phyloP scores from a whole-genome alignment of 2,797 vertebrate species.

The Lepilemur ruficaudatus region DNA sequence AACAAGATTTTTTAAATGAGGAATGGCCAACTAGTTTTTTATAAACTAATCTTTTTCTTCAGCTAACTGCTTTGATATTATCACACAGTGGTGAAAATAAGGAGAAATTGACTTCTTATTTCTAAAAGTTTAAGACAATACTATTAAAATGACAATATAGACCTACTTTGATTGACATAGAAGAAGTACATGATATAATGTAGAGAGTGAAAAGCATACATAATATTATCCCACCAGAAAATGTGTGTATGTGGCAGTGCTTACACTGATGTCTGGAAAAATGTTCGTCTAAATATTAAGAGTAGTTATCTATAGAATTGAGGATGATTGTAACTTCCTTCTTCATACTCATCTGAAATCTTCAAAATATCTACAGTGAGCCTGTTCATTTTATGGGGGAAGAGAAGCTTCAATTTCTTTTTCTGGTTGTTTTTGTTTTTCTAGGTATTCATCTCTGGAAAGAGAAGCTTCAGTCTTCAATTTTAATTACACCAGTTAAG shows the following conservation, averaged over 20 bases:
- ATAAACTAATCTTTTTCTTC: background rate
- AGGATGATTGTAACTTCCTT: background rate
- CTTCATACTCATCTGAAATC: background rate
- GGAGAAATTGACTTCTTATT: background rate
- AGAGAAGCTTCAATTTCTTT: background rate
- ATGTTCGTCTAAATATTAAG: background rate
- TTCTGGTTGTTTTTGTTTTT: no score
- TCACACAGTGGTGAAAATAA: background rate
- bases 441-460: background rate
- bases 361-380: conserved; percentile 5
- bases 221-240: background rate
- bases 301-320: background rate
- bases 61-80: conserved; percentile 1
- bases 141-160: conserved; percentile 5
- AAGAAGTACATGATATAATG: background rate
- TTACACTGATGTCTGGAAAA: background rate
- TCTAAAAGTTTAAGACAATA: conserved; percentile 22
- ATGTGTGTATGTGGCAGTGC: background rate
- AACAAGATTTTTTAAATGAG: background rate
- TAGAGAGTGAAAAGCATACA: background rate
- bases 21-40: background rate
- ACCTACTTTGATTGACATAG: background rate
- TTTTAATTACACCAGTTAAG: background rate
- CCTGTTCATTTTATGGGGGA: background rate
- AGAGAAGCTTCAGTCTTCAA: background rate